Evolutionary conservation across 1,140 invertebrate species (phyloP), one percentile per base, ranked within the genome.

Genomic region (Drosophila persimilis): DNA sequence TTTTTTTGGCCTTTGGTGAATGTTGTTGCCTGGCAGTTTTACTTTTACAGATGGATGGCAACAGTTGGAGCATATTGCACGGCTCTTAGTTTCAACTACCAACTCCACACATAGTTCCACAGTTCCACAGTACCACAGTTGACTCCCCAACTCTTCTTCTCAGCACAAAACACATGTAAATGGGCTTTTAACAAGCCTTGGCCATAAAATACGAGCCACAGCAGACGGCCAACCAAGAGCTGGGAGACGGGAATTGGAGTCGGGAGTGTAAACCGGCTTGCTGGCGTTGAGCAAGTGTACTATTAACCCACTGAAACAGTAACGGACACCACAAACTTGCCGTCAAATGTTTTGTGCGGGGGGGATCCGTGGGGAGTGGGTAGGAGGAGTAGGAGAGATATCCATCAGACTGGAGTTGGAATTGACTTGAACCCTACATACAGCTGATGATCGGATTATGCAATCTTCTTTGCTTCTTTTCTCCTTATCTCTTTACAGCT

Each of bases 231-330:
- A 11, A 3, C 35, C 35, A 39, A 39, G 35, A 39, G 35, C 35
- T 8, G 9, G 35, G 35, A 39, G 65, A 57, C 48, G 57, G 47
- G 72, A 39, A 39, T 39, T 39, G 11, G 11, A 39, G 35, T 39
- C 35, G 35, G 51, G 11, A 53, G 60, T 29, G 46, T 55, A 80
- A 89, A 77, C 62, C 73, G 66, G 63, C 69, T 89, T 55, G 59
- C 55, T 48, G 48, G 75, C 52, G 56, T 89, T 84, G 77, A 86
- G 86, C 85, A 90, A 86, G 81, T 86, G 79, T 89, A 89, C 86
- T 60, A 89, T 77, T 89, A 89, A 89, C 86, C 86, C 86, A 89
- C 86, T 89, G 86, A 89, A 71, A 89, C 86, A 86, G 86, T 89
- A 90, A 89, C 76, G 77, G 72, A 73, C 70, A 59, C 62, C 46